These are phyloP conservation scores for Clistopyga incitator DNA, from an alignment of 2,888 invertebrate species.

Conservation along the genomic window DNA sequence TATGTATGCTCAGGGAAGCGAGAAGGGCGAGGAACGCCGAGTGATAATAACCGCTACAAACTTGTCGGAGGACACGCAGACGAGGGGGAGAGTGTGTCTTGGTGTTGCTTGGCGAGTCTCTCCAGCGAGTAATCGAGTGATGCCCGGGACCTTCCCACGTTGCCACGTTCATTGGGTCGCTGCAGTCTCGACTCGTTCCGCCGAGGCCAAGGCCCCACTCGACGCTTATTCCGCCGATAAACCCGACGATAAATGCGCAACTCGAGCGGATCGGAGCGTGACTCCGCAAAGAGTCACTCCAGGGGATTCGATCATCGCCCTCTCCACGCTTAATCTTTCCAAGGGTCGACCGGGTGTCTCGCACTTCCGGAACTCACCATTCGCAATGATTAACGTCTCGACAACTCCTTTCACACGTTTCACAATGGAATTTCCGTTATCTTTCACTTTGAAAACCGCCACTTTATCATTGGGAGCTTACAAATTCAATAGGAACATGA, in stretches of 20 bases:
- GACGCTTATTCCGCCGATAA: slow-evolving; percentile 43
- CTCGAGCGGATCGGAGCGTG: slow-evolving; percentile 45
- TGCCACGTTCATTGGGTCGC: slow-evolving; percentile 47
- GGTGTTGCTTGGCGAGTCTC: slow-evolving; percentile 47
- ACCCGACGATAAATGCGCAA: slow-evolving; percentile 31
- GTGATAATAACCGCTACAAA: slow-evolving; percentile 25
- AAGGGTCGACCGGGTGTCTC: slow-evolving; percentile 6
- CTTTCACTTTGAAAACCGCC: neutral
- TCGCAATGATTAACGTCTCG: slow-evolving; percentile 24
- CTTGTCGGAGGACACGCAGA: slow-evolving; percentile 7
- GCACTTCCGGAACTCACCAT: slow-evolving; percentile 6
- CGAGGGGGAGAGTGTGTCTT: slow-evolving; percentile 3
- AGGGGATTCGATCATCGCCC: slow-evolving; percentile 26
- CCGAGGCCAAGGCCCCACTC: slow-evolving; percentile 35
- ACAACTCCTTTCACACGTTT: neutral
- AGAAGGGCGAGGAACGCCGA: slow-evolving; percentile 23
- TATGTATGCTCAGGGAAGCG: slow-evolving; percentile 66
- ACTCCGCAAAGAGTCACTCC: slow-evolving; percentile 21
- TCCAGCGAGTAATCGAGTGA: slow-evolving; percentile 43
- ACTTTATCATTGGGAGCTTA: neutral
- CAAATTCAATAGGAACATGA: no score
- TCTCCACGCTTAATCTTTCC: slow-evolving; percentile 19
- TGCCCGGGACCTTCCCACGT: slow-evolving; percentile 47
- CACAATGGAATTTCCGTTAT: neutral
- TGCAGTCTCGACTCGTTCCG: slow-evolving; percentile 31